phyloP scores from a whole-genome alignment of 1,140 invertebrate genomes.

The Ceratosolen solmsi region DNA sequence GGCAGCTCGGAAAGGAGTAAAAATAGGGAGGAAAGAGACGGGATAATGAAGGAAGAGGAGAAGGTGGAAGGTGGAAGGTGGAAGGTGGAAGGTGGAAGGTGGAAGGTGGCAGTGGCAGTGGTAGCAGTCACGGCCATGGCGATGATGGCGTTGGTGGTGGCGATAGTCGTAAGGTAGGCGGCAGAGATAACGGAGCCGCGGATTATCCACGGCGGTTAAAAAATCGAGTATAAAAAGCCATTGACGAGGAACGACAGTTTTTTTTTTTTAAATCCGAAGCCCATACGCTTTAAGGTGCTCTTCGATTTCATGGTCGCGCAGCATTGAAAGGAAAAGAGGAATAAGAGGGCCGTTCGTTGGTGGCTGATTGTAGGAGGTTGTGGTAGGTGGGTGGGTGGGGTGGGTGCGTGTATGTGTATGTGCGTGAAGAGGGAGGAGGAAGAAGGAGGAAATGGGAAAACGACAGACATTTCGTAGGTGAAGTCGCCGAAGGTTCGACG shows the following conservation, averaged over 20 bases:
- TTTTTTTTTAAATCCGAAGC: neutral
- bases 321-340: too few relatives aligned
- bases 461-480: too few relatives aligned
- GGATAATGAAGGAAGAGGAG: conserved; percentile 6
- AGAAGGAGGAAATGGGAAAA: too few relatives aligned
- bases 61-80: neutral
- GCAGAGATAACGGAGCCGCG: neutral
- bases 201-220: too few relatives aligned
- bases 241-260: conserved; percentile 23
- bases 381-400: too few relatives aligned
- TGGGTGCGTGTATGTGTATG: too few relatives aligned
- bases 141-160: neutral
- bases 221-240: conserved; percentile 40
- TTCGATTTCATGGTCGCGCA: too few relatives aligned
- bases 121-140: too few relatives aligned
- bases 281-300: conserved; percentile 9
- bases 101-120: neutral
- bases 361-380: too few relatives aligned
- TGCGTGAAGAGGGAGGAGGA: too few relatives aligned
- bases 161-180: neutral
- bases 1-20: neutral
- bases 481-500: too few relatives aligned
- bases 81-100: neutral
- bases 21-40: neutral
- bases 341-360: too few relatives aligned